Evolutionary conservation across 2,888 invertebrate genomes (phyloP), one percentile per base, ranked within the genome.

Genomic region (Julus scanicus): DNA sequence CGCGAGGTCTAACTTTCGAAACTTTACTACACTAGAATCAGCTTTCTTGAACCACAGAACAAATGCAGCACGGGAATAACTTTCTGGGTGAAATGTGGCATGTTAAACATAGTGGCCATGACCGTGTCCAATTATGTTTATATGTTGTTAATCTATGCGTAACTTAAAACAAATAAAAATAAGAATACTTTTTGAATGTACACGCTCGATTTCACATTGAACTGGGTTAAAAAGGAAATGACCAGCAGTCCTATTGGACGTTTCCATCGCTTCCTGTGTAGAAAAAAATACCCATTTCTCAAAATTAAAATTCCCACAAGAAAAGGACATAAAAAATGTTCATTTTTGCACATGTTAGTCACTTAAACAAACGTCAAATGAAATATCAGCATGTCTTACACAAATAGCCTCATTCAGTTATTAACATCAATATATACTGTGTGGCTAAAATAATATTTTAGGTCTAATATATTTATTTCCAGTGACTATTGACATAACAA

Each of bases 261-360:
- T 71, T 71, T 71, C 63, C 63, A 71, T 71, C 63, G 63, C 11
- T 71, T 71, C 63, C 63, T 71, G 63, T 71, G 63, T 71, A 71
- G 63, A 71, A 71, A 44, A 40, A 84, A 84, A 84, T 39, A 44
- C 84, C 84, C n/a, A 39, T 44, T 84, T 84, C 84, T 44, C n/a
- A 48, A 84, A 40, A 84, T n/a, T 84, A n/a, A 84, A 44, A 63
- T 63, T 63, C 57, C 57, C 57, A 71, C 17, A 71, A 5, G 63
- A 2, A 6, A 20, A 20, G 63, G 5, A 71, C 20, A 29, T 71
- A 3, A 20, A 71, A 71, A 71, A 20, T n/a, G 20, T 20, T 2
- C 20, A 9, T 71, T 29, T 71, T 71, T 71, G 63, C 63, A 71
- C 63, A 8, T 2, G 20, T 71, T 71, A 71, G 63, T 71, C n/a